Evolutionary conservation across 2,888 invertebrate genomes (phyloP), one percentile per base, ranked within the genome.

Genomic region (Agrypnus murinus): DNA sequence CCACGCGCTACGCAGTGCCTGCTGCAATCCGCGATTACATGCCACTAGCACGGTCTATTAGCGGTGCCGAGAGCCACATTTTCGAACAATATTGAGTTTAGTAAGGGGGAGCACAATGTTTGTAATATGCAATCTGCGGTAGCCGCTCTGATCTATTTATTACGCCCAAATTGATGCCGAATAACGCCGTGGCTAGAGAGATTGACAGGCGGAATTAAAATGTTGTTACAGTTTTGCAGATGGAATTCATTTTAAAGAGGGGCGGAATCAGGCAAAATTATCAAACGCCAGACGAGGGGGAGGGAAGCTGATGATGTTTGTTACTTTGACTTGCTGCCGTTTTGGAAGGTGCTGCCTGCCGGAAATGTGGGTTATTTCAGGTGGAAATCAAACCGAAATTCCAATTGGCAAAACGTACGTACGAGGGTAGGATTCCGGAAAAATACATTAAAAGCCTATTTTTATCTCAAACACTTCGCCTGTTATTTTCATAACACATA

Each of bases 1-100:
- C 78, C 72, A 77, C 75, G 76, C 71, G 73, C 68, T 75, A 68
- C 59, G 62, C 76, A 71, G 72, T 74, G 66, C 74, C 66, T 74
- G 74, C 75, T 74, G 77, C 74, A 73, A 69, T 65, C 69, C 65
- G 65, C 69, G 70, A 73, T 70, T 73, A 67, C 73, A 73, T 69
- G 70, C 70, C 70, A 70, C 73, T 70, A 68, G 65, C 62, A 73
- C 70, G 73, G 67, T 70, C 73, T 70, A 73, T 73, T 73, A 73
- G 70, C 70, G 64, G 68, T 67, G 65, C 53, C 64, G 64, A 60
- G 69, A 48, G 70, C 65, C 66, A 64, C 70, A 63, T 71, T 71
- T 71, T 66, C 68, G 53, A 72, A 69, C 72, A 65, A 72, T 69
- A 72, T 72, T 72, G 72, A 68, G 72, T 69, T 69, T 59, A 62